Evolutionary conservation across 2,888 invertebrate species (phyloP).

Genomic region (Maniola hyperantus): DNA sequence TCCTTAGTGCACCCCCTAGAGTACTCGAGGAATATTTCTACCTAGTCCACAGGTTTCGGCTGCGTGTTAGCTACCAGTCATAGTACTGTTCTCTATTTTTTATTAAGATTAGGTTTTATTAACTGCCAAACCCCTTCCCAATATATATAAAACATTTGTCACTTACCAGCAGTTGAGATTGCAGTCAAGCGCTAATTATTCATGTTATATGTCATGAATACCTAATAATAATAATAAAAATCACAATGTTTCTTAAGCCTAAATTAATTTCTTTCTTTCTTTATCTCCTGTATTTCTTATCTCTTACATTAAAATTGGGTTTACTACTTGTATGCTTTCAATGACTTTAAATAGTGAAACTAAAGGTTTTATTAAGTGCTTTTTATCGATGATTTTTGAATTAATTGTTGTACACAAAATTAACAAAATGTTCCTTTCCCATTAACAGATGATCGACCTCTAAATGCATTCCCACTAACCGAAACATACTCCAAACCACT

Average conservation of each 20-base stretch:
- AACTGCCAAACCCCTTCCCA: not conserved
- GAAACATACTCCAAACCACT: slow-evolving; percentile 65
- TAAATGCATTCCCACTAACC: slow-evolving; percentile 74
- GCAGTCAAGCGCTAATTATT: not conserved
- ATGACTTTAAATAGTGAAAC: not conserved
- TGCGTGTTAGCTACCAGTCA: too few species aligned
- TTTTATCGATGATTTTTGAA: slow-evolving; percentile 17
- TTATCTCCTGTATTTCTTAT: slow-evolving; percentile 34
- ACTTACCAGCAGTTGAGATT: not conserved
- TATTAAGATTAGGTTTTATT: too few species aligned
- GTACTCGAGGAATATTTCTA: too few species aligned
- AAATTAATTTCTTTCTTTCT: slow-evolving; percentile 40
- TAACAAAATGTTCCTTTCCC: slow-evolving; percentile 60
- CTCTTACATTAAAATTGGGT: slow-evolving; percentile 13
- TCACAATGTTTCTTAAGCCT: slow-evolving; percentile 44
- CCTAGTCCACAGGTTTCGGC: too few species aligned
- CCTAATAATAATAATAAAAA: not conserved
- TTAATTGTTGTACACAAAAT: slow-evolving; percentile 26
- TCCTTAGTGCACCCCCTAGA: too few species aligned
- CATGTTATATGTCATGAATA: not conserved
- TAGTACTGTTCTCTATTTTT: too few species aligned
- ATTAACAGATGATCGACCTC: slow-evolving; percentile 80
- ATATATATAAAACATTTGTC: not conserved
- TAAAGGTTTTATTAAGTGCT: not conserved
- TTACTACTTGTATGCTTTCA: slow-evolving; percentile 11